phyloP scores from a whole-genome alignment of 2,113 vertebrate species.

The Gallinago undulata region DNA sequence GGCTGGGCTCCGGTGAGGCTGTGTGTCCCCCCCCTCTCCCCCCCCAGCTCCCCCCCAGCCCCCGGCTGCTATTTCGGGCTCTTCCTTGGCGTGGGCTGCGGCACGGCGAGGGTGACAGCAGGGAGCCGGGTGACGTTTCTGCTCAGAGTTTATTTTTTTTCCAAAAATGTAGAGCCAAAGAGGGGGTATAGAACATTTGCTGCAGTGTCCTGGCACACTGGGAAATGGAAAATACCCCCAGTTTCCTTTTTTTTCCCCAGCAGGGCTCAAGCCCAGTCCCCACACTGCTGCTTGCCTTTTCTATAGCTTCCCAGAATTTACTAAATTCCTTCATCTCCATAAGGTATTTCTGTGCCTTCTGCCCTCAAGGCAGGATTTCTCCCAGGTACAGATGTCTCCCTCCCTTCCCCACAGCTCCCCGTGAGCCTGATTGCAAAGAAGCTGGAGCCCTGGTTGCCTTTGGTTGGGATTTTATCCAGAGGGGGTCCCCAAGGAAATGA shows the following conservation, averaged over 20 bases:
- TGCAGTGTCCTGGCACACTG: not conserved
- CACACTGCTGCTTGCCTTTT: not conserved
- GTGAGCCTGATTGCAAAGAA: not conserved
- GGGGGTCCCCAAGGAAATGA: not conserved
- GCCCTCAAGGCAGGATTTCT: not conserved
- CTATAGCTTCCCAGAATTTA: not conserved
- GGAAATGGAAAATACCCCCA: not conserved
- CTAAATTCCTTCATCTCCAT: not conserved
- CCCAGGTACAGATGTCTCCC: not conserved
- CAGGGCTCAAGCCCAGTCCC: not conserved
- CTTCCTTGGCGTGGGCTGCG: not conserved
- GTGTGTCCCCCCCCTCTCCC: not conserved
- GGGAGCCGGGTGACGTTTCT: not conserved
- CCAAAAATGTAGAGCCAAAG: not conserved
- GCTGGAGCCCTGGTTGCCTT: not conserved
- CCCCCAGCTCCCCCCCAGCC: not conserved
- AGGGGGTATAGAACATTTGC: not conserved
- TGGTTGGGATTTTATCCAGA: not conserved
- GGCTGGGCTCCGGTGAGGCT: accelerated
- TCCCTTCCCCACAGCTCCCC: not conserved
- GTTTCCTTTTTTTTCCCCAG: not conserved
- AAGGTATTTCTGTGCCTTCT: not conserved
- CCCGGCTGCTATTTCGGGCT: not conserved
- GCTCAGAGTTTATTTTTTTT: not conserved
- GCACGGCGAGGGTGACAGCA: not conserved